These are phyloP conservation scores for Invenusta paracnida DNA, from an alignment of 2,888 invertebrate genomes.

Conservation along the genomic window DNA sequence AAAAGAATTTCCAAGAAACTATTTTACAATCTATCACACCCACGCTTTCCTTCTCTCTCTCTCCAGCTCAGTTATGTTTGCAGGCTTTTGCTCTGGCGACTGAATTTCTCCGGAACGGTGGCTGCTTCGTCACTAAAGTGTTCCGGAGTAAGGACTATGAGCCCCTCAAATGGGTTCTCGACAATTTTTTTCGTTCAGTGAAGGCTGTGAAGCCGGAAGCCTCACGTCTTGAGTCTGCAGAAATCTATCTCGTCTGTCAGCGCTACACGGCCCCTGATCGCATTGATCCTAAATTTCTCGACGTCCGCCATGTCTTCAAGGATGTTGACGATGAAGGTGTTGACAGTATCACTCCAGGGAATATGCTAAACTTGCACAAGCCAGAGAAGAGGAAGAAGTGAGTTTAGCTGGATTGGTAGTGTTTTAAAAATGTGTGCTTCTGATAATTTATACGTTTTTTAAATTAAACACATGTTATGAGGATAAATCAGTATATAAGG, in stretches of 20 bases:
- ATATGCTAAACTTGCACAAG: neutral
- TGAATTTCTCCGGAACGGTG: conserved; percentile 79
- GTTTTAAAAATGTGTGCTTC: too few species aligned
- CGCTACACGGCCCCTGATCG: conserved; percentile 80
- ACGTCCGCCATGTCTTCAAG: conserved; percentile 88
- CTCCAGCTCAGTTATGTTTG: conserved; percentile 76
- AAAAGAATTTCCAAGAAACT: too few species aligned
- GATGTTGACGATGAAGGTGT: conserved; percentile 65
- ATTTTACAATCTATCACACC: too few species aligned
- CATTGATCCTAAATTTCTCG: conserved; percentile 84
- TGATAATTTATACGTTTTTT: too few species aligned
- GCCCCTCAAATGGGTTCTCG: conserved; percentile 85
- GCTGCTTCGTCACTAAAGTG: conserved; percentile 96
- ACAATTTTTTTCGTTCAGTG: conserved; percentile 84
- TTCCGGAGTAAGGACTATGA: conserved; percentile 97
- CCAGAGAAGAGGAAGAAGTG: conserved; percentile 37
- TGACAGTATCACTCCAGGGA: neutral
- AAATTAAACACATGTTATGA: too few species aligned
- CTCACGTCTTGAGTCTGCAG: conserved; percentile 93
- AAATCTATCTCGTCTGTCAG: conserved; percentile 97
- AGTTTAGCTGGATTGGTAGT: neutral
- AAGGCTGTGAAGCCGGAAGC: conserved; percentile 98
- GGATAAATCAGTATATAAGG: too few species aligned
- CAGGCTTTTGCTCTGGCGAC: conserved; percentile 86
- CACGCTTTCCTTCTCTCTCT: too few species aligned